These are phyloP conservation scores for Drosophila anomalata DNA, from an alignment of 2,888 invertebrate genomes.

Conservation along the genomic window DNA sequence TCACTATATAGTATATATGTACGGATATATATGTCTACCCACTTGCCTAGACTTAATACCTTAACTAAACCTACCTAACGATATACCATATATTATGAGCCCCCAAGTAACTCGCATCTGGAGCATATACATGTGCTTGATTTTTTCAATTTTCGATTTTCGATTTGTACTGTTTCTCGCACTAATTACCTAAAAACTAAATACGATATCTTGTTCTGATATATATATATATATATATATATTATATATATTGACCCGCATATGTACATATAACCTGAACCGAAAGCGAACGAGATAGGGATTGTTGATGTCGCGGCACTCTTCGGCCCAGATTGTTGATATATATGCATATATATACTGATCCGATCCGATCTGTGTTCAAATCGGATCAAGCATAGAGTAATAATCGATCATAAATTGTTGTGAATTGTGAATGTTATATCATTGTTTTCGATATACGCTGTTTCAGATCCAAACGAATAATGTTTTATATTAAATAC, in stretches of 20 bases:
- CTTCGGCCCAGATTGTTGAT: constrained; percentile 6
- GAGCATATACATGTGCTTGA: constrained; percentile 62
- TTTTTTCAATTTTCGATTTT: constrained; percentile 62
- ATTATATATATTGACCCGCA: constrained; percentile 28
- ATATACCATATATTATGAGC: constrained; percentile 31
- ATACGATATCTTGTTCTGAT: constrained; percentile 49
- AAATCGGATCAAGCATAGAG: background rate
- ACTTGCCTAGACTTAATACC: constrained; percentile 27
- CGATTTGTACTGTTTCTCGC: constrained; percentile 72
- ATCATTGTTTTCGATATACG: constrained; percentile 69
- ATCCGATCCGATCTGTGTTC: background rate
- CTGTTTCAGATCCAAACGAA: constrained; percentile 39
- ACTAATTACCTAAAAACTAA: constrained; percentile 69
- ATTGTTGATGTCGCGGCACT: background rate
- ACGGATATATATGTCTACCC: constrained; percentile 1
- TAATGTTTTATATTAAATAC: constrained; percentile 40
- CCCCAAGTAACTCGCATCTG: constrained; percentile 50
- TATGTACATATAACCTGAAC: constrained; percentile 21
- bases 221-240: constrained; percentile 54
- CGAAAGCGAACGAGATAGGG: constrained; percentile 3
- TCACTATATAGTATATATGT: constrained; percentile 3
- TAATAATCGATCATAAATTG: constrained; percentile 53
- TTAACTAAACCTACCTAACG: constrained; percentile 37
- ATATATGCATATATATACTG: constrained; percentile 1
- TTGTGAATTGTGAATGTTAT: constrained; percentile 77